Percentiles rank a stretch among this genome's conserved stretches.
Evolutionary conservation across 1,140 invertebrate genomes (phyloP).

Genomic region (Pinna nobilis): DNA sequence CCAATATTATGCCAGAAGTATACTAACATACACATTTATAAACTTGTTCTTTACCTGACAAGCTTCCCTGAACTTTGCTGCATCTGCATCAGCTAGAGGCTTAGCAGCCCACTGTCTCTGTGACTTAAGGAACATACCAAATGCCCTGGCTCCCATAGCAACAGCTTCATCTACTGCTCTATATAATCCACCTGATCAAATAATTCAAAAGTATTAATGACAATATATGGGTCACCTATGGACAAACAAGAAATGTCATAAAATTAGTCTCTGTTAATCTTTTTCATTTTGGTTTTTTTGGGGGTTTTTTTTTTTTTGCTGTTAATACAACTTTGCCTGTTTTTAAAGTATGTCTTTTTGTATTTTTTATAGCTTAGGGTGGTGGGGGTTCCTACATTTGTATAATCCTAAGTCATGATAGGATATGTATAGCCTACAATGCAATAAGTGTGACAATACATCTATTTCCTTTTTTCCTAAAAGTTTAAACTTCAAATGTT

Average conservation of each 20-base stretch:
- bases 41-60: slow-evolving; percentile 55
- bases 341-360: too few relatives aligned
- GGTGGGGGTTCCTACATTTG: too few relatives aligned
- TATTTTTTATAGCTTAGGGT: too few relatives aligned
- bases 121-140: slow-evolving; percentile 76
- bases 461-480: too few relatives aligned
- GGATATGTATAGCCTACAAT: too few relatives aligned
- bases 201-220: background rate
- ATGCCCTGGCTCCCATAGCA: slow-evolving; percentile 72
- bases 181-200: slow-evolving; percentile 69
- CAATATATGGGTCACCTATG: background rate
- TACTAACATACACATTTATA: background rate
- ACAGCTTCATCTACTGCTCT: slow-evolving; percentile 72
- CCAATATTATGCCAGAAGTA: background rate
- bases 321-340: too few relatives aligned
- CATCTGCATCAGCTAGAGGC: slow-evolving; percentile 72
- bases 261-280: too few relatives aligned
- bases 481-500: too few relatives aligned
- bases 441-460: too few relatives aligned
- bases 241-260: background rate
- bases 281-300: too few relatives aligned
- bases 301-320: too few relatives aligned
- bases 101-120: slow-evolving; percentile 76
- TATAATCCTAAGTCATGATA: too few relatives aligned
- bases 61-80: slow-evolving; percentile 71